Evolutionary conservation across 2,113 vertebrate species (phyloP), one percentile per base, ranked within the genome.

Genomic region (Tonatia bakeri): DNA sequence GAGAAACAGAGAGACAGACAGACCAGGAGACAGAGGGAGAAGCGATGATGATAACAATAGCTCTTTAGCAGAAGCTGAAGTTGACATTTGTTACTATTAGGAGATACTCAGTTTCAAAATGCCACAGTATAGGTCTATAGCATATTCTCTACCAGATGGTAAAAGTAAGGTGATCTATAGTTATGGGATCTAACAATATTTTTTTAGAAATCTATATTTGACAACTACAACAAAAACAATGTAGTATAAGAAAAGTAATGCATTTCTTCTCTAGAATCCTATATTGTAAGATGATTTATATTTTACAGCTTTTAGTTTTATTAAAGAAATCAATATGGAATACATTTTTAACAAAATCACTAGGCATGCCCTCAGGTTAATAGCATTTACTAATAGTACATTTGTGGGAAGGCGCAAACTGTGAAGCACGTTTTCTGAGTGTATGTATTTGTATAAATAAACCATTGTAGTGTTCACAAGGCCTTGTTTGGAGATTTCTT

Each of bases 281-380:
- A 17, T 26, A 9, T 87, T 85, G 15, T 84, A 1, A 80, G 5
- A 26, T 7, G 9, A 70, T 67, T 38, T 54, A 72, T 65, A 31
- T 96, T 79, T 90, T 94, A 33, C 3, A 64, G 13, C 64, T 87
- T 77, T 54, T 77, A 75, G 38, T 2, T 87, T 88, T 69, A 59
- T 73, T 80, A 3, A 20, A 65, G 2, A 76, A 11, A 61, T 69
- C 2, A 36, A 69, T 0, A 43, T 0, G 67, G 20, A 24, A 26
- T n/a, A 40, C 31, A 7, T 87, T 95, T 86, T 15, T 40, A 89
- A 38, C 9, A 77, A 79, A 91, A 59, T 79, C 20, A 31, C 0
- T 52, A 14, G 7, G 5, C 2, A 83, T 61, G 5, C 0, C 22
- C 12, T 1, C 7, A 61, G 12, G 22, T 28, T 59, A 65, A 81